Conservation (phyloP, 2,888 invertebrate genomes). For the Metopia argyrocephala region DNA sequence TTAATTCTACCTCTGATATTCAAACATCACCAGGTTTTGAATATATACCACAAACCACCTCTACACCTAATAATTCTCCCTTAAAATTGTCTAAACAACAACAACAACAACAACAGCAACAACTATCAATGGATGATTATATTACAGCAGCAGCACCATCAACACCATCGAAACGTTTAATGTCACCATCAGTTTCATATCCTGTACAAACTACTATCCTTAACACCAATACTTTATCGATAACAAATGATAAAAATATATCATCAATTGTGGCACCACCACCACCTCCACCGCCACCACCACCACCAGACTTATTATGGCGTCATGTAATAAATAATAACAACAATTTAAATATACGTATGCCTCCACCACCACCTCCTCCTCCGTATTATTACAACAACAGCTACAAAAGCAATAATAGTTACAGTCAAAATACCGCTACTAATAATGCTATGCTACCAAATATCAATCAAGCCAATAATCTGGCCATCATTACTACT, state of each 20-base stretch:
- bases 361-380: slow-evolving; percentile 62
- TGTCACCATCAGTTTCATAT: slow-evolving; percentile 44
- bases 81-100: slow-evolving; percentile 16
- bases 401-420: slow-evolving; percentile 15
- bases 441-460: slow-evolving; percentile 56
- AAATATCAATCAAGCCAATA: slow-evolving; percentile 52
- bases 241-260: slow-evolving; percentile 45
- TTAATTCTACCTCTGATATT: slow-evolving; percentile 64
- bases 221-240: slow-evolving; percentile 42
- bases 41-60: slow-evolving; percentile 66
- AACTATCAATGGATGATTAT: slow-evolving; percentile 66
- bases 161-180: slow-evolving; percentile 27
- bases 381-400: slow-evolving; percentile 44
- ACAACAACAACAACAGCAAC: slow-evolving; percentile 18
- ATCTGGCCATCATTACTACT: slow-evolving; percentile 48
- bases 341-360: slow-evolving; percentile 18
- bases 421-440: slow-evolving; percentile 47
- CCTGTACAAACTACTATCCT: slow-evolving; percentile 40
- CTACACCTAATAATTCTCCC: slow-evolving; percentile 47
- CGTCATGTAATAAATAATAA: slow-evolving; percentile 54
- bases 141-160: slow-evolving; percentile 67
- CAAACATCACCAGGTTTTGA: slow-evolving; percentile 65
- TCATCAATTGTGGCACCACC: slow-evolving; percentile 62
- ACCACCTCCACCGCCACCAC: slow-evolving; percentile 75
- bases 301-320: slow-evolving; percentile 71